Percentiles rank a stretch among this genome's conserved stretches.
These are phyloP conservation scores for Gila orcuttii DNA, from an alignment of 2,113 vertebrate genomes.

Conservation along the genomic window DNA sequence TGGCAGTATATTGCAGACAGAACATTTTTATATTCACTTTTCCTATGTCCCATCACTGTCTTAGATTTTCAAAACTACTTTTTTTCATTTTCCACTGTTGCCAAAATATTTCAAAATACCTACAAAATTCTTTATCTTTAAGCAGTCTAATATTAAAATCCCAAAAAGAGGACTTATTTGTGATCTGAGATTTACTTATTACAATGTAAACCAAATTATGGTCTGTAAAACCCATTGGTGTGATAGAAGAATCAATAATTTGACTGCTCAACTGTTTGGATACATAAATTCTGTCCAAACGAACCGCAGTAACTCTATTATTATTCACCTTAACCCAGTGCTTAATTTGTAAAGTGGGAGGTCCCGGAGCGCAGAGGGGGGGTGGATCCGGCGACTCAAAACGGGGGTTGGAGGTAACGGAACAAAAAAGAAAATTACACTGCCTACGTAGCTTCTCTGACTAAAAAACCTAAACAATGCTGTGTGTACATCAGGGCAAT, in stretches of 20 bases:
- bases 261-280: not conserved
- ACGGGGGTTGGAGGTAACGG: too few species aligned
- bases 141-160: not conserved
- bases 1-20: not conserved
- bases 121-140: not conserved
- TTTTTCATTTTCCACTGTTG: not conserved
- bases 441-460: too few species aligned
- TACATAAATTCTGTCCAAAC: too few species aligned
- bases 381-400: too few species aligned
- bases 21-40: not conserved
- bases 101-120: not conserved
- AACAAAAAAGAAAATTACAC: too few species aligned
- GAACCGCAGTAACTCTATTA: too few species aligned
- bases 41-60: not conserved
- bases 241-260: not conserved
- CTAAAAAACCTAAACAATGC: too few species aligned
- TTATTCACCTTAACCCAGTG: too few species aligned
- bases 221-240: not conserved
- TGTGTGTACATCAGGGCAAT: too few species aligned
- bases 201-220: not conserved
- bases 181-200: not conserved
- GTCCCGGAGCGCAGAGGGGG: too few species aligned
- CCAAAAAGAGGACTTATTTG: not conserved
- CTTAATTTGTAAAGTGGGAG: too few species aligned
- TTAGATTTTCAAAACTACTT: not conserved